Percentiles rank a stretch among this genome's conserved stretches.
These are phyloP conservation scores for Cataglyphis livida DNA, from an alignment of 2,888 invertebrate species.

Conservation along the genomic window DNA sequence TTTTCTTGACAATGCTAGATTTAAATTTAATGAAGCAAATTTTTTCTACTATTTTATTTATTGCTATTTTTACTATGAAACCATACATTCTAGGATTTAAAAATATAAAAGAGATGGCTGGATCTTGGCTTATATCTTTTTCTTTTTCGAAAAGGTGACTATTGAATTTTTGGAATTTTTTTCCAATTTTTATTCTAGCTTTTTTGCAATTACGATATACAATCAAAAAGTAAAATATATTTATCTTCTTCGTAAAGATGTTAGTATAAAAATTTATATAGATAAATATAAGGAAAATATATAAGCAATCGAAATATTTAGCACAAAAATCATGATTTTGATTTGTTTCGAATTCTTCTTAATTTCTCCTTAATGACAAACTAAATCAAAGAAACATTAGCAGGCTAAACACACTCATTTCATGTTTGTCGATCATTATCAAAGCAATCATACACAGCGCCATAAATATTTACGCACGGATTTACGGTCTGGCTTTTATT, in stretches of 20 bases:
- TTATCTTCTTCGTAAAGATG: not conserved
- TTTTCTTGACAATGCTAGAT: not conserved
- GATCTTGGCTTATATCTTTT: not conserved
- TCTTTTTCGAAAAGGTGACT: not conserved
- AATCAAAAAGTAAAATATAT: conserved; percentile 9
- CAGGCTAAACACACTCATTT: not conserved
- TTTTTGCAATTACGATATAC: not conserved
- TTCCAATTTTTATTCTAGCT: not conserved
- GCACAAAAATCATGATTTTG: not conserved
- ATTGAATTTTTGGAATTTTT: not conserved
- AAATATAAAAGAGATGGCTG: not conserved
- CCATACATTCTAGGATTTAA: not conserved
- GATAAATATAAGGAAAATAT: too few relatives aligned
- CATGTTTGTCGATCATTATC: not conserved
- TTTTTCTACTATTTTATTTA: not conserved
- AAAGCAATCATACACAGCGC: not conserved
- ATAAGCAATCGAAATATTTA: too few relatives aligned
- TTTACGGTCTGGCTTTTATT: not conserved
- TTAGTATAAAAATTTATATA: not conserved
- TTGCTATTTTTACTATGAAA: not conserved
- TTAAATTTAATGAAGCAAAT: conserved; percentile 1
- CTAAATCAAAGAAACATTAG: not conserved
- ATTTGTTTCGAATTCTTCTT: not conserved
- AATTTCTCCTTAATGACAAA: not conserved
- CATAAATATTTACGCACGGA: not conserved